Base-by-base conservation (phyloP, 2,888 invertebrate genomes). In the Dermolepida albohirtum region DNA sequence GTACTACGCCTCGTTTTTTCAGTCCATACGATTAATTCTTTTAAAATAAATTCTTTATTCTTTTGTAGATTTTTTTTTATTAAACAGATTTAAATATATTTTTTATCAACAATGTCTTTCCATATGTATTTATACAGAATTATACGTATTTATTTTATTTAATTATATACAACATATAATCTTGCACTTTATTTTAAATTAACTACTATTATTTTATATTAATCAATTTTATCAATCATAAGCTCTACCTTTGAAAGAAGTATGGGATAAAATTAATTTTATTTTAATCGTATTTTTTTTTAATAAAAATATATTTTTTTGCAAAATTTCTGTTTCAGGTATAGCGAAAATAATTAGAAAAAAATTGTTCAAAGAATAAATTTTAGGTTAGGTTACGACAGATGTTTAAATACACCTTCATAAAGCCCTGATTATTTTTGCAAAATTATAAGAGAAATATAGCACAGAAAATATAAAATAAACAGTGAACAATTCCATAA, bases 131-230 rank as follows among this genome's bases (percentile, higher is more conserved):
- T 59, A 55, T 47, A 44, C 27, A 59, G 34, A 34, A 34, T 34
- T 34, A 62, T 62, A 62, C 40, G 40, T 40, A 34, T 10, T 8
- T 34, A 34, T 34, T 34, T 34, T 5, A 8, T 34, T 34, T 34
- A 34, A 39, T 40, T 34, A 29, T 57, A 59, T 62, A 62, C 44
- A 62, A 62, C 17, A 62, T 62, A 62, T 62, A 47, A 47, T 47
- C 59, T 62, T 62, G 59, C 59, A 62, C 59, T 62, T 62, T 22
- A 12, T 59, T 62, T 59, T 62, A 47, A 55, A 62, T 47, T 27
- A 16, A 62, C 44, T 44, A 62, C 34, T 57, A 54, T 54, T n/a
- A n/a, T n/a, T n/a, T 40, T 40, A 29, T 54, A 57, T 55, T 55
- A 29, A 43, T 59, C 43, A 27, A 59, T 12, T n/a, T 57, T 44